Percentiles rank a stretch among this genome's conserved stretches.
These are phyloP conservation scores for Acanthosoma haemorrhoidale DNA, from an alignment of 2,888 invertebrate species.

Conservation along the genomic window DNA sequence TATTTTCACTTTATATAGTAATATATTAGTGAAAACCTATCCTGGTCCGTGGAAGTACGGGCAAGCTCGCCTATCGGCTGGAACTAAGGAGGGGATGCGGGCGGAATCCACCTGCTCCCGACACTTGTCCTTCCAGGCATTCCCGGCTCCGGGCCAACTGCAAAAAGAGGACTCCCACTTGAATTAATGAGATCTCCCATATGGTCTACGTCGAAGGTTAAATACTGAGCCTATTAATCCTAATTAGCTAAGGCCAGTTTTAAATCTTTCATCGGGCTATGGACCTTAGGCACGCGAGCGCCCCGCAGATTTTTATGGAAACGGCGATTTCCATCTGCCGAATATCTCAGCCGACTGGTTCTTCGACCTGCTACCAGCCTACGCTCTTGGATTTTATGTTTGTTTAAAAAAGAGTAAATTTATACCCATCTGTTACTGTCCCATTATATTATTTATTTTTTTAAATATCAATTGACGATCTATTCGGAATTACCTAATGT, in stretches of 20 bases:
- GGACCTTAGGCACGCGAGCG: background rate
- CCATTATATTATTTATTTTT: too few species aligned
- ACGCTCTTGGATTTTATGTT: background rate
- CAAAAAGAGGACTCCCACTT: background rate
- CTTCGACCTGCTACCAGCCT: background rate
- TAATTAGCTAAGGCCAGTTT: background rate
- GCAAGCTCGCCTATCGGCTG: rapidly evolving
- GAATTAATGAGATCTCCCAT: constrained; percentile 1
- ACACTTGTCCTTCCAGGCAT: background rate
- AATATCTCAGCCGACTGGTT: constrained; percentile 3
- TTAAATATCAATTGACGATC: too few species aligned
- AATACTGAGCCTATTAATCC: constrained; percentile 6
- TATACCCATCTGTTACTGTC: too few species aligned
- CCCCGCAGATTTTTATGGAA: background rate
- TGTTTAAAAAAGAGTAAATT: background rate
- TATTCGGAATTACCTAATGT: too few species aligned
- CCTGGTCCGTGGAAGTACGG: too few species aligned
- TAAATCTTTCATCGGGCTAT: background rate
- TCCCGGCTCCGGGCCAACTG: background rate
- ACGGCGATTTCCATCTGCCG: too few species aligned
- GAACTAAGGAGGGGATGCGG: too few species aligned
- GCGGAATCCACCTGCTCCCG: background rate
- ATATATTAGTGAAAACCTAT: too few species aligned
- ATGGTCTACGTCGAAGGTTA: background rate
- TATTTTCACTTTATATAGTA: too few species aligned